Conservation (phyloP, 1,140 invertebrate species). For the Drosophila punjabiensis region DNA sequence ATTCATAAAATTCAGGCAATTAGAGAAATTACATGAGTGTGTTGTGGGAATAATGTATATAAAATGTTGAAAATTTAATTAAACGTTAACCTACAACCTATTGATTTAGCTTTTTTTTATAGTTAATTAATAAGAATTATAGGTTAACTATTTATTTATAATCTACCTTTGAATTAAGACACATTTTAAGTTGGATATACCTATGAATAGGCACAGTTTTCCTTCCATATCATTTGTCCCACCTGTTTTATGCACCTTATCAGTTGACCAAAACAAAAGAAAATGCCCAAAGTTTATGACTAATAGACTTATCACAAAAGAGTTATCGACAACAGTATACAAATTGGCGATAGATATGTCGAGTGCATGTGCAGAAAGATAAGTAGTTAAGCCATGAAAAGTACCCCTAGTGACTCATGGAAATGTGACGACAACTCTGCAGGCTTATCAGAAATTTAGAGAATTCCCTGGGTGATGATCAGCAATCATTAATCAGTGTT, state of each 20-base stretch:
- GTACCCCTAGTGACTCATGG: constrained; percentile 20
- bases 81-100: too few species aligned
- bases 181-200: background rate
- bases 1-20: background rate
- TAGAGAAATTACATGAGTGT: background rate
- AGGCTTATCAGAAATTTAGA: constrained; percentile 11
- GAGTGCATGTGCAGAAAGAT: constrained; percentile 17
- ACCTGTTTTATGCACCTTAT: constrained; percentile 21
- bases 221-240: background rate
- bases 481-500: background rate
- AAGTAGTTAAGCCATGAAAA: constrained; percentile 5
- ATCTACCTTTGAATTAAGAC: background rate
- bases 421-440: constrained; percentile 9
- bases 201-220: background rate
- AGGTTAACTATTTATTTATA: background rate
- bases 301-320: constrained; percentile 47
- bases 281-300: constrained; percentile 19
- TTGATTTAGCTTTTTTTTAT: too few species aligned
- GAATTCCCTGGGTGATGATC: background rate
- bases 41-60: background rate
- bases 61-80: background rate
- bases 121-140: background rate
- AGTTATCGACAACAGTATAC: constrained; percentile 20
- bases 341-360: constrained; percentile 25
- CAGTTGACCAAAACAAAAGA: constrained; percentile 36